Evolutionary conservation across 2,113 vertebrate species (phyloP), one percentile per base, ranked within the genome.

Genomic region (Xiphophorus hellerii): DNA sequence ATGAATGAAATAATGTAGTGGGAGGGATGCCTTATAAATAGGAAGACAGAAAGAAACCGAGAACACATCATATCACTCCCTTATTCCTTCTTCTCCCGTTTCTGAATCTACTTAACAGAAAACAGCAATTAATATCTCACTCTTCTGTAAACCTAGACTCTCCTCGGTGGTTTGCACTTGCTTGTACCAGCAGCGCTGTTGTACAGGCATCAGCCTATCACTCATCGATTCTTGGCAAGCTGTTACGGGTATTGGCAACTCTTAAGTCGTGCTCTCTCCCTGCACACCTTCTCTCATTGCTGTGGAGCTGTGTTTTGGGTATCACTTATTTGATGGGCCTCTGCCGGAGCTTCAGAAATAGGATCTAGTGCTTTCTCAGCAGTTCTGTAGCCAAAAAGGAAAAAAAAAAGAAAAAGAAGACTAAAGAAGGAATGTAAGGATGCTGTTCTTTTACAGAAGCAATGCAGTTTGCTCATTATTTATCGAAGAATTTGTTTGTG

Each of bases 171-270:
- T 78, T 78, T 73, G 66, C 80, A 76, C 48, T 75, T 69, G 75
- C 77, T 66, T 78, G 69, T 75, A 80, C 61, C 76, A 80, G 68
- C 39, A 60, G 70, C 58, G 48, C 74, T 81, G 87, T 79, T 81
- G 66, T 80, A 70, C 81, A 81, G 85, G 65, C 73, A 75, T 76
- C 25, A 28, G 61, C 66, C 78, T 51, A 75, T 83, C 77, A 70
- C 68, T 83, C 67, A 91, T 90, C 35, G 76, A 87, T 89, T 84
- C 68, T 60, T 91, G 84, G 84, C 87, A 80, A 69, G 82, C 77
- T 69, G 31, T 81, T 77, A 54, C 25, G 61, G 69, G 83, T 77
- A 88, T 75, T 62, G 17, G 77, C 84, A 81, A 61, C 77, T 77
- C 64, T 70, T 73, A 77, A 78, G 62, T 88, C 83, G 75, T 35